Base-by-base conservation (phyloP, 2,888 invertebrate genomes). In the Stictocephala bisonia region DNA sequence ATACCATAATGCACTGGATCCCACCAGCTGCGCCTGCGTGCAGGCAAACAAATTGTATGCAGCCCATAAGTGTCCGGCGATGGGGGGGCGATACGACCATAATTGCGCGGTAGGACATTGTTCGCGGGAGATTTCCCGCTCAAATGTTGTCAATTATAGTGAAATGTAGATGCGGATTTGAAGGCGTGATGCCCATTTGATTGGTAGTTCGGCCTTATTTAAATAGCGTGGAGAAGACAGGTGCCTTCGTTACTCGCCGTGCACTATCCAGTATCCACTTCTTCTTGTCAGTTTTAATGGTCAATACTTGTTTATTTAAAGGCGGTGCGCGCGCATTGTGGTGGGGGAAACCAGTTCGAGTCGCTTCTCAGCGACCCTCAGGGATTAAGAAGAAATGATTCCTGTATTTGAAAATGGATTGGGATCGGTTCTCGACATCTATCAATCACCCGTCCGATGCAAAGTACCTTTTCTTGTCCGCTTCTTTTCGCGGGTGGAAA, bases 211-310 rank as follows among this genome's bases (percentile, higher is more conserved):
- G 70, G 53, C 44, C 40, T 53, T 70, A 56, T 56, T 56, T 64
- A 64, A 64, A 64, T 64, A 44, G 40, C 64, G 44, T 7, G 40
- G 18, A 50, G 35, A 22, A 13, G 22, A 51, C 20, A 26, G 56
- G 69, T 51, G 27, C 20, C 51, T 22, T 71, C 70, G 70, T 71
- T 71, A 71, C 26, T n/a, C 24, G n/a, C 22, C n/a, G 56, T 58
- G 70, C 58, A 26, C 70, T 71, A 56, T 71, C 41, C 58, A 56
- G 24, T 1, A n/a, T n/a, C 64, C 44, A 20, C 58, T n/a, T n/a
- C n/a, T n/a, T 70, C 41, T 41, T 71, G 70, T 71, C 70, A 71
- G 44, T 58, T 71, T 71, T 71, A 71, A 71, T 71, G 70, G 58
- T 71, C 70, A 29, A 71, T 58, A 44, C 58, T 71, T 70, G 70